A percentile compares a stretch with the other conserved stretches of the same genome.
Evolutionary conservation across 2,888 invertebrate genomes (phyloP).

Genomic region (Cantharis lateralis): DNA sequence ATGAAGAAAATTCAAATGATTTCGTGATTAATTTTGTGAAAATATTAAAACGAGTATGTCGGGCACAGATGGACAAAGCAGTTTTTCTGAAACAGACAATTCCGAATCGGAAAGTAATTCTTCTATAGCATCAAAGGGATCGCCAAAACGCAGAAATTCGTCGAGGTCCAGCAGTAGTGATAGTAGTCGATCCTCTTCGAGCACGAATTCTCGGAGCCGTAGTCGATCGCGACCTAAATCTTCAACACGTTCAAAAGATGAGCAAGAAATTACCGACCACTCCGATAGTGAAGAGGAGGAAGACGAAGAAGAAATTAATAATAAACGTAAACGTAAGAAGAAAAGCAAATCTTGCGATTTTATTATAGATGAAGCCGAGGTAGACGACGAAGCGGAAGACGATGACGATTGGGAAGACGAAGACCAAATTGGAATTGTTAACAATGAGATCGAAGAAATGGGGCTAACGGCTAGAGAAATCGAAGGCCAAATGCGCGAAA

Average conservation of each 20-base stretch:
- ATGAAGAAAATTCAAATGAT: no score
- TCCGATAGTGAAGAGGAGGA: conserved; percentile 74
- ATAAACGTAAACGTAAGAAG: conserved; percentile 71
- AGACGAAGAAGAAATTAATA: conserved; percentile 76
- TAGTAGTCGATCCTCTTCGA: conserved; percentile 24
- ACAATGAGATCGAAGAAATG: no score
- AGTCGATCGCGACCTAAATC: conserved; percentile 44
- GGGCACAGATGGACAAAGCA: conserved; percentile 69
- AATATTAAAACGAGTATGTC: conserved; percentile 62
- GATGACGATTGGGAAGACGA: no score
- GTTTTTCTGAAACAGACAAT: no score
- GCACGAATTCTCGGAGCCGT: conserved; percentile 46
- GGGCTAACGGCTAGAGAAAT: conserved; percentile 69
- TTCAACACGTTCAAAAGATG: no score
- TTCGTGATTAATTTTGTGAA: neutral
- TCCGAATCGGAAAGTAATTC: conserved; percentile 58
- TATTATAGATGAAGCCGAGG: conserved; percentile 89
- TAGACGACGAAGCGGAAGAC: no score
- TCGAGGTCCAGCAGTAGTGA: conserved; percentile 60
- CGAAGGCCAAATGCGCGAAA: conserved; percentile 83
- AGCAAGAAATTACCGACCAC: no score
- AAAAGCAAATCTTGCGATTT: conserved; percentile 86
- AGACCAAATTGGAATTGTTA: no score
- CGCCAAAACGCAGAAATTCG: conserved; percentile 59
- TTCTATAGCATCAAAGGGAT: conserved; percentile 61